Percentiles rank a stretch among this genome's conserved stretches.
Evolutionary conservation across 2,113 vertebrate species (phyloP).

Genomic region (Leptosomus discolor): DNA sequence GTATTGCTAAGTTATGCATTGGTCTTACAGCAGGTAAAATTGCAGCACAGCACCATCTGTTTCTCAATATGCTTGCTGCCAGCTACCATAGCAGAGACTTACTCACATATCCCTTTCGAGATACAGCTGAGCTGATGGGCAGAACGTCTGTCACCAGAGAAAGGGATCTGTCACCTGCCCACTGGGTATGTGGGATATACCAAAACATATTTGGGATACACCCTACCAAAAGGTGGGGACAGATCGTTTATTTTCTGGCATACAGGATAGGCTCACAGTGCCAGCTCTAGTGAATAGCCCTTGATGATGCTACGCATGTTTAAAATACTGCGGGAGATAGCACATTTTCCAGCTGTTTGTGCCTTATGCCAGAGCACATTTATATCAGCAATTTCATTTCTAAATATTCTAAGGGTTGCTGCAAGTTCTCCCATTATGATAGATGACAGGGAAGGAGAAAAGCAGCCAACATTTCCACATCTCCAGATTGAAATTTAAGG

Average conservation of each 20-base stretch:
- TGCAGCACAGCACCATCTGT: constrained; percentile 49
- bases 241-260: not conserved
- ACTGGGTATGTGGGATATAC: not conserved
- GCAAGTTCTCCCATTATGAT: not conserved
- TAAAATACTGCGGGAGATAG: not conserved
- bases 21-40: not conserved
- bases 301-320: constrained; percentile 8
- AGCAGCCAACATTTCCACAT: not conserved
- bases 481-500: not conserved
- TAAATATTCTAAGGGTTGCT: not conserved
- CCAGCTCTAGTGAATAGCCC: constrained; percentile 12
- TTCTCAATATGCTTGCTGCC: constrained; percentile 1
- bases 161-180: not conserved
- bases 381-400: constrained; percentile 7
- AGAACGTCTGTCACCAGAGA: not conserved
- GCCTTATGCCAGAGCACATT: not conserved
- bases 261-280: not conserved
- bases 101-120: not conserved
- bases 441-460: not conserved
- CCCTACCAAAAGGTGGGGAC: not conserved
- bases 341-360: constrained; percentile 61
- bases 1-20: not conserved
- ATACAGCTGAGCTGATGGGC: not conserved
- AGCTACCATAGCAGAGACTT: not conserved
- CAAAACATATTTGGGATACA: not conserved